These are phyloP conservation scores for Holothuria glaberrima DNA, from an alignment of 35 echinoderm and acorn worm genomes.

Conservation along the genomic window DNA sequence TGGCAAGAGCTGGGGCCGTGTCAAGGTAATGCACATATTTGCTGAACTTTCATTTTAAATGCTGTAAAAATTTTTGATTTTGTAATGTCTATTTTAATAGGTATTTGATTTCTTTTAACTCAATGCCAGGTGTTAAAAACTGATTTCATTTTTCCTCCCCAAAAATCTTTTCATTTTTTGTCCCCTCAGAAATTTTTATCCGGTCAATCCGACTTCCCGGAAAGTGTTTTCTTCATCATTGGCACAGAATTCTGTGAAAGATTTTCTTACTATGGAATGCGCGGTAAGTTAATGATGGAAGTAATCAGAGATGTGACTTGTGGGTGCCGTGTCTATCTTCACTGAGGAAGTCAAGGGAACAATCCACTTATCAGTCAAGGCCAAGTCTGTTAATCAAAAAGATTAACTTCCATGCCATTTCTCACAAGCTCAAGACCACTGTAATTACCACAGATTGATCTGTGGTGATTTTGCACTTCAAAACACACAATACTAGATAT, in stretches of 20 bases:
- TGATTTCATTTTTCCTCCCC: not conserved
- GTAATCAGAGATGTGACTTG: no score
- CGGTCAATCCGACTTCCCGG: slow-evolving; percentile 66
- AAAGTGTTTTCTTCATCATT: slow-evolving; percentile 89
- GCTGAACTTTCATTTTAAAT: not conserved
- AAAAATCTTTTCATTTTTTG: not conserved
- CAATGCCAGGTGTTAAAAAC: no score
- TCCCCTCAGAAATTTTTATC: slow-evolving; percentile 82
- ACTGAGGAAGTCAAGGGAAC: no score
- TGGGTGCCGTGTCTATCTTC: no score
- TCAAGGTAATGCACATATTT: slow-evolving; percentile 29
- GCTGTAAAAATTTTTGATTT: not conserved
- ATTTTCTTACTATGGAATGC: slow-evolving; percentile 98
- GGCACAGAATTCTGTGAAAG: slow-evolving; percentile 97
- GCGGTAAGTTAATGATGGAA: slow-evolving; percentile 67
- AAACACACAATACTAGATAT: no score
- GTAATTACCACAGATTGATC: no score
- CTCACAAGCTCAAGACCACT: no score
- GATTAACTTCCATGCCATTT: no score
- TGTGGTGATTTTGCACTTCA: no score
- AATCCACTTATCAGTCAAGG: no score
- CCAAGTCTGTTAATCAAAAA: no score
- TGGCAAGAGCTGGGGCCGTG: slow-evolving; percentile 43
- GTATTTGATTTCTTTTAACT: no score
- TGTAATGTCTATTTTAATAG: not conserved